phyloP scores from a whole-genome alignment of 2,113 vertebrate species.

The Accipiter cooperii region DNA sequence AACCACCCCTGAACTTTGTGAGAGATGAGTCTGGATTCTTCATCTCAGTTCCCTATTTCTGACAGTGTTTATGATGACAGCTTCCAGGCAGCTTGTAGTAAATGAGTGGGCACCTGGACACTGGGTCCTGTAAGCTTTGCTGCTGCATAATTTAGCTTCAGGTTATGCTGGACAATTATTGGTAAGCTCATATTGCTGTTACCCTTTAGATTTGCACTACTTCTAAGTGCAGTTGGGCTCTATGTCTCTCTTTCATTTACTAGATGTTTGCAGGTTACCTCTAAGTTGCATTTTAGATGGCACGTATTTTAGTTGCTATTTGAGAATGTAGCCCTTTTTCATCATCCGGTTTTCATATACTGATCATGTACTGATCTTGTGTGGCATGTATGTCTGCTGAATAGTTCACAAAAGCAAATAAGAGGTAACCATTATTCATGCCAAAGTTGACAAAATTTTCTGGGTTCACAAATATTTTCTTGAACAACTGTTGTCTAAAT shows the following conservation, averaged over 20 bases:
- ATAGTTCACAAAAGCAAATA: neutral
- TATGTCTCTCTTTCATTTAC: neutral
- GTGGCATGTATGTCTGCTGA: neutral
- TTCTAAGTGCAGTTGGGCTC: neutral
- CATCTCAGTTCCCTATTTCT: neutral
- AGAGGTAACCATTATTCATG: neutral
- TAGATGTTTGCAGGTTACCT: neutral
- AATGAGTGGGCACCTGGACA: neutral
- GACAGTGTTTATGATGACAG: neutral
- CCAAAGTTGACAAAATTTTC: neutral
- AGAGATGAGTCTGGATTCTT: neutral
- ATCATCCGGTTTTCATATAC: neutral
- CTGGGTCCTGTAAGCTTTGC: neutral
- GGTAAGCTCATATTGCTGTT: neutral
- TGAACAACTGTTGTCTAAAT: neutral
- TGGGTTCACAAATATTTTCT: neutral
- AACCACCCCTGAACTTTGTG: neutral
- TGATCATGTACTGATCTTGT: neutral
- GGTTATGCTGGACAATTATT: neutral
- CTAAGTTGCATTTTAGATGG: neutral
- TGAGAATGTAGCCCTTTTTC: neutral
- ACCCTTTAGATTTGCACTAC: neutral
- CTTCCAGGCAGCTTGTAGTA: neutral
- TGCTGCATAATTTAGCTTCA: neutral
- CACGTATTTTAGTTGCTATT: neutral